phyloP scores from a whole-genome alignment of 2,797 vertebrate genomes.

The Malacoraja senta region DNA sequence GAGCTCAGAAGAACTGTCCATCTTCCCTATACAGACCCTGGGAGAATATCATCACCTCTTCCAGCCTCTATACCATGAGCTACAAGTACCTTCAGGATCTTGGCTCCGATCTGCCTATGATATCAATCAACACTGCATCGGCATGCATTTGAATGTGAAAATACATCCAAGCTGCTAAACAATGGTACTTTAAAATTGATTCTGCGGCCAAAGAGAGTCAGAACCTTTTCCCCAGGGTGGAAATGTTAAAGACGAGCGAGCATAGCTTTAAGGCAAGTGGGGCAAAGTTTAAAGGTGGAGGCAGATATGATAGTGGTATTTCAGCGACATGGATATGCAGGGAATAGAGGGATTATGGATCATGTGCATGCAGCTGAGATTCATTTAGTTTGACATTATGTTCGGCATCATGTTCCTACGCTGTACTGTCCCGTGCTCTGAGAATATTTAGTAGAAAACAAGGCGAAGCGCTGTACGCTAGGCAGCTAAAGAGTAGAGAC shows the following conservation, averaged over 20 bases:
- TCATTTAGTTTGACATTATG: too few species aligned
- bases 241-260: too few species aligned
- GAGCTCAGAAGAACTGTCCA: not conserved
- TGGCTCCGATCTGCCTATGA: not conserved
- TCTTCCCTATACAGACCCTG: not conserved
- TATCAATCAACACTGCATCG: not conserved
- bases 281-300: too few species aligned
- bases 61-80: not conserved
- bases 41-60: not conserved
- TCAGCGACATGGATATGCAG: too few species aligned
- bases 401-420: too few species aligned
- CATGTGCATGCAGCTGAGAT: too few species aligned
- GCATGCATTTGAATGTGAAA: not conserved
- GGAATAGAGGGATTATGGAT: too few species aligned
- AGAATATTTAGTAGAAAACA: not conserved
- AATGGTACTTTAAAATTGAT: not conserved
- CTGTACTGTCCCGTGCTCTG: too few species aligned
- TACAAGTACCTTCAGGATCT: not conserved
- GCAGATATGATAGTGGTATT: too few species aligned
- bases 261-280: too few species aligned
- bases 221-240: too few species aligned
- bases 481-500: not conserved
- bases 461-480: not conserved
- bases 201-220: not conserved
- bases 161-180: not conserved